Evolutionary conservation across 2,888 invertebrate species (phyloP), one percentile per base, ranked within the genome.

Genomic region (Frankliniella fusca): DNA sequence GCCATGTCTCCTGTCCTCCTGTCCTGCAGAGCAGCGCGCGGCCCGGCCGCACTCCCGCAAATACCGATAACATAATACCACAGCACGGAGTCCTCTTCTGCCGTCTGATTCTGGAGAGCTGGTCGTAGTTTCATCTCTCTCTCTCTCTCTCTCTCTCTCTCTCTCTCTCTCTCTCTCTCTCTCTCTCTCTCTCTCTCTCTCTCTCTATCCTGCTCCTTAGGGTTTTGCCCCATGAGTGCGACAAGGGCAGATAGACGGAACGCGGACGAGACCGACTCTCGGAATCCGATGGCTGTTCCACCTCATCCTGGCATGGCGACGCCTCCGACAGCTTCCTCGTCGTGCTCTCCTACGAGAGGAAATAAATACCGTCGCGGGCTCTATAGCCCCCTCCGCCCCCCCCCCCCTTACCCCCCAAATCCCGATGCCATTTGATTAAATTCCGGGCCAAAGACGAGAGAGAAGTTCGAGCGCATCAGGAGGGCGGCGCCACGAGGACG

Each of bases 51-150:
- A 70, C 23, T 3, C 70, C 23, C n/a, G 70, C 70, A 54, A 3
- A 54, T 54, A 54, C 70, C 70, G 23, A 70, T 70, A 70, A 70
- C 70, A 23, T 70, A 70, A n/a, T 70, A 70, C 23, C 23, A n/a
- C 70, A 70, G 23, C 23, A n/a, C 70, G 23, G 70, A 23, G 20
- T 20, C 54, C 54, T 12, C 12, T 20, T 12, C 54, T 18, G 18
- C 15, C 54, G n/a, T n/a, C n/a, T n/a, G n/a, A n/a, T n/a, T n/a
- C n/a, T n/a, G n/a, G n/a, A n/a, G n/a, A n/a, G n/a, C n/a, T n/a
- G n/a, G n/a, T n/a, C n/a, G n/a, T n/a, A n/a, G n/a, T n/a, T n/a
- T n/a, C 50, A 15, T 50, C 50, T 50, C 15, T 15, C 50, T 50
- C 15, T 15, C 50, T 50, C 50, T 15, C 50, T 50, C 50, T 50